Evolutionary conservation across 2,113 vertebrate genomes (phyloP).

Genomic region (Pomatorhinus ruficollis): DNA sequence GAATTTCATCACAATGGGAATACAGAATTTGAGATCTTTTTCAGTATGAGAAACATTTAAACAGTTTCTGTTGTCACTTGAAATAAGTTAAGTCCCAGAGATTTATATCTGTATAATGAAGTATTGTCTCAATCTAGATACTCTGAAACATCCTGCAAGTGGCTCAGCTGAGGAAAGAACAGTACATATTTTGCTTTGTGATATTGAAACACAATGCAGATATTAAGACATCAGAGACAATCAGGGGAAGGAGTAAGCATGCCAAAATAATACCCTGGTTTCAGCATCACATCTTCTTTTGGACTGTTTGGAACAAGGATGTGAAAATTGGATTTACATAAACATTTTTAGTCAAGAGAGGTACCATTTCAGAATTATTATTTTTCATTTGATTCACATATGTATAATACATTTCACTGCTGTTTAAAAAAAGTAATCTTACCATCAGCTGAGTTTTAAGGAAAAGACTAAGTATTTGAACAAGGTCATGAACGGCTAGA

Average conservation of each 20-base stretch:
- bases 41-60: neutral
- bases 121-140: neutral
- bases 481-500: neutral
- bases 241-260: neutral
- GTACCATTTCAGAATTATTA: neutral
- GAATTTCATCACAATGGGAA: neutral
- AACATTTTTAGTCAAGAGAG: neutral
- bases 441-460: neutral
- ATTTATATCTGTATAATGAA: neutral
- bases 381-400: neutral
- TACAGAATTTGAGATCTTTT: neutral
- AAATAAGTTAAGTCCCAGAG: neutral
- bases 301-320: neutral
- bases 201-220: neutral
- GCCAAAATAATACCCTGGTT: neutral
- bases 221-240: neutral
- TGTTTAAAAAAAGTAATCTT: neutral
- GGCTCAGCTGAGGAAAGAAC: neutral
- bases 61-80: neutral
- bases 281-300: neutral
- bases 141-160: neutral
- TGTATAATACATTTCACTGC: neutral
- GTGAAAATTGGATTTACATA: neutral
- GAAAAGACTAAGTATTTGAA: neutral
- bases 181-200: neutral